Evolutionary conservation across 2,888 invertebrate species (phyloP), one percentile per base, ranked within the genome.

Genomic region (Nudaria mundana): DNA sequence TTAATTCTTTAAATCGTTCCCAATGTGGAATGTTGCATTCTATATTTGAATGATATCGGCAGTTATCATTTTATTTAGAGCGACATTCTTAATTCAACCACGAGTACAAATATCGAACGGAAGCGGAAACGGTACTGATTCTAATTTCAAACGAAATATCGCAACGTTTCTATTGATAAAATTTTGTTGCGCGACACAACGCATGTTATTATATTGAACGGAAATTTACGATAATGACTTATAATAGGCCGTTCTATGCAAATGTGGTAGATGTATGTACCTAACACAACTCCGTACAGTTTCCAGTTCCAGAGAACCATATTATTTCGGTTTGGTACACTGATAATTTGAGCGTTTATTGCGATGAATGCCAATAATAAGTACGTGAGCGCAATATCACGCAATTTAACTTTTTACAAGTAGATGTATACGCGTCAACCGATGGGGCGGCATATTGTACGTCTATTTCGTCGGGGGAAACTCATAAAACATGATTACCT

Each of bases 121-220:
- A 88, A 87, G 76, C 84, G 88, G 88, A 87, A 79, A 82, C 85
- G 68, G 81, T 83, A 81, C 81, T 83, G 87, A 87, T 88, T 88
- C 85, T 82, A 87, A 87, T 80, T 86, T 82, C 83, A 76, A 83
- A 84, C 77, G 74, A 80, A 83, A 82, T 81, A 86, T 82, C 79
- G 81, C 81, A 78, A 81, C 74, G 79, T 77, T 79, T 75, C 76
- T 78, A 85, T 86, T 84, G 87, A 87, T 86, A 87, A 86, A 78
- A 81, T 79, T 75, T 79, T 78, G 81, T 82, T 52, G 63, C 55
- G 60, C 60, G 57, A 66, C 70, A 76, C 76, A 77, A 70, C 66
- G 63, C 59, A 61, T 70, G 71, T 71, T 74, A 74, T 80, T 81
- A 76, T 84, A 85, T 85, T 82, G 84, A 81, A 83, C 81, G 85